Evolutionary conservation across 2,113 vertebrate genomes (phyloP).

Genomic region (Hydrolagus affinis): DNA sequence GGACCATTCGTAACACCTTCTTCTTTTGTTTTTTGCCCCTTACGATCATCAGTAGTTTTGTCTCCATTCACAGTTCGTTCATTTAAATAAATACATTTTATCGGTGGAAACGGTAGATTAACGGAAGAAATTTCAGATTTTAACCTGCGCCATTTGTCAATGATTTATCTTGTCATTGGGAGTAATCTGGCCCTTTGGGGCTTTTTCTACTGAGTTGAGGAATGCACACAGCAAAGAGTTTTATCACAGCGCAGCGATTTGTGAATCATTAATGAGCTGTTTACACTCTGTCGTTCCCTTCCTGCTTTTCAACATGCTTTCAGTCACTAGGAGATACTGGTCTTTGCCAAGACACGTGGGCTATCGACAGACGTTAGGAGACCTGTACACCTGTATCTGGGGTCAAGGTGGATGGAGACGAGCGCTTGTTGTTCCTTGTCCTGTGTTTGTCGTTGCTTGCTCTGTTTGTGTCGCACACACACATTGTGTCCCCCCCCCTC

Average conservation of each 20-base stretch:
- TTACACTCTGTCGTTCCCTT: slow-evolving; percentile 49
- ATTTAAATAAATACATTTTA: neutral
- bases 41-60: neutral
- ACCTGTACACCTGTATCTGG: slow-evolving; percentile 87
- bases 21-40: neutral
- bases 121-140: neutral
- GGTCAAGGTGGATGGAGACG: slow-evolving; percentile 80
- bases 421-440: slow-evolving; percentile 6
- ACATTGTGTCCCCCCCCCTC: neutral
- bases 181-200: neutral
- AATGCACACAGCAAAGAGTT: neutral
- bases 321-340: slow-evolving; percentile 91
- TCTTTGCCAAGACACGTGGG: slow-evolving; percentile 84
- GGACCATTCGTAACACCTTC: neutral
- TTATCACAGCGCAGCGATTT: neutral
- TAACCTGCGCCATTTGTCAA: neutral
- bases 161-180: neutral
- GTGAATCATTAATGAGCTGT: slow-evolving; percentile 28
- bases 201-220: neutral
- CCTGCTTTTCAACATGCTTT: slow-evolving; percentile 59
- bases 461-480: neutral
- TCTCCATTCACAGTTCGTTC: neutral
- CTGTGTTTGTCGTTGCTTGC: slow-evolving; percentile 19
- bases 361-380: slow-evolving; percentile 88
- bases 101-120: neutral